These are phyloP conservation scores for Lacanobia oleracea DNA, from an alignment of 2,888 invertebrate species.

Conservation along the genomic window DNA sequence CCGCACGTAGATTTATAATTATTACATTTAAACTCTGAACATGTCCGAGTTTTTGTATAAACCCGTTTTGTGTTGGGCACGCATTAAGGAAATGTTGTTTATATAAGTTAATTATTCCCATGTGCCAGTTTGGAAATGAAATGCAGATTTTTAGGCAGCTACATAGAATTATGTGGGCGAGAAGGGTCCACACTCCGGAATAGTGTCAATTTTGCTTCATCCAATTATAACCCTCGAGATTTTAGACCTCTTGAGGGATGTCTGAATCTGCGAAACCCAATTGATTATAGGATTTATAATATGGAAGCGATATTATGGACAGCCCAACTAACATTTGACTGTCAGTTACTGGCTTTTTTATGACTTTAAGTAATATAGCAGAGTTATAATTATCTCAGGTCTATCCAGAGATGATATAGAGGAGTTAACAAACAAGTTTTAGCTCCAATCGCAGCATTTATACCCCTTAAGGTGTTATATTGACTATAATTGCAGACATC, in stretches of 20 bases:
- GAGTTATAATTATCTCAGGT: too few relatives aligned
- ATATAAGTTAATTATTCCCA: conserved; percentile 47
- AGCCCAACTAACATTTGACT: too few relatives aligned
- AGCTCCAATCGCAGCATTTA: too few relatives aligned
- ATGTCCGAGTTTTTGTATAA: not conserved
- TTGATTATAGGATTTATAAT: conserved; percentile 40
- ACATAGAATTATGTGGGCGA: conserved; percentile 44
- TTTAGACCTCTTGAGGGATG: conserved; percentile 61
- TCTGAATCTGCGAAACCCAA: conserved; percentile 57
- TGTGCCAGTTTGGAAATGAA: conserved; percentile 35
- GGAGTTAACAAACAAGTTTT: too few relatives aligned
- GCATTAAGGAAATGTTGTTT: conserved; percentile 30
- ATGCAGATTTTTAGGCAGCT: conserved; percentile 53
- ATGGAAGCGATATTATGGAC: too few relatives aligned
- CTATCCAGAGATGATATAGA: too few relatives aligned
- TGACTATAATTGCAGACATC: too few relatives aligned
- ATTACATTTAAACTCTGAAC: not conserved
- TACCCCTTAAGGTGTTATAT: too few relatives aligned
- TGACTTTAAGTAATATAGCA: too few relatives aligned
- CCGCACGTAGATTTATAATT: too few relatives aligned
- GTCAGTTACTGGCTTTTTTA: too few relatives aligned
- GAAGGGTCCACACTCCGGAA: conserved; percentile 11
- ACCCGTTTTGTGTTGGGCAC: not conserved
- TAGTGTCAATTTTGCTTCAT: conserved; percentile 67
- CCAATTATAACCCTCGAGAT: conserved; percentile 75